Conservation (phyloP, 1,140 invertebrate genomes). For the Aphidius ervi region DNA sequence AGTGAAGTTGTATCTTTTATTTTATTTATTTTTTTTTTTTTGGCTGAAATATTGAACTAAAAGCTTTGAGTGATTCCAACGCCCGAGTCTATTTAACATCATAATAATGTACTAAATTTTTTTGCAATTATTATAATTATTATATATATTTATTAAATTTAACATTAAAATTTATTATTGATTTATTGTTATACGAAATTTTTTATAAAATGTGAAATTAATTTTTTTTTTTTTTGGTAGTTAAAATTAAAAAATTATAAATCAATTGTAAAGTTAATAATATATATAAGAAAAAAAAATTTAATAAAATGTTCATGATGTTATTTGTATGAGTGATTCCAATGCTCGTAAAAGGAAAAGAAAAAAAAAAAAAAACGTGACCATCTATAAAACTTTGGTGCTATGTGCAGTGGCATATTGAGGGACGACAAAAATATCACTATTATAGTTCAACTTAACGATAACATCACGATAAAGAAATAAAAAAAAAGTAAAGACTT, state of each 20-base stretch:
- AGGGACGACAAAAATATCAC: background rate
- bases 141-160: background rate
- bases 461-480: slow-evolving; percentile 31
- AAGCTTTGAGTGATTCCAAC: slow-evolving; percentile 19
- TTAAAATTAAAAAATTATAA: too few species aligned
- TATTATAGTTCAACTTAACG: slow-evolving; percentile 21
- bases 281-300: background rate
- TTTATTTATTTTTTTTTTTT: too few species aligned
- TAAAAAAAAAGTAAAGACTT: background rate
- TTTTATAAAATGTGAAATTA: background rate
- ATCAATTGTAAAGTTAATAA: background rate
- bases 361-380: slow-evolving; percentile 1
- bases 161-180: background rate
- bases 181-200: background rate
- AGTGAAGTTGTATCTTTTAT: slow-evolving; percentile 8
- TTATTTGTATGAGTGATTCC: slow-evolving; percentile 39
- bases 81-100: background rate
- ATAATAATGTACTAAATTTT: too few species aligned
- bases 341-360: slow-evolving; percentile 36
- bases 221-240: background rate
- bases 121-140: background rate
- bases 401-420: slow-evolving; percentile 8
- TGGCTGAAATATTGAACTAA: slow-evolving; percentile 8
- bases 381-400: background rate
- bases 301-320: too few species aligned